phyloP scores from a whole-genome alignment of 2,888 invertebrate genomes.

The Nasonovia ribisnigri region DNA sequence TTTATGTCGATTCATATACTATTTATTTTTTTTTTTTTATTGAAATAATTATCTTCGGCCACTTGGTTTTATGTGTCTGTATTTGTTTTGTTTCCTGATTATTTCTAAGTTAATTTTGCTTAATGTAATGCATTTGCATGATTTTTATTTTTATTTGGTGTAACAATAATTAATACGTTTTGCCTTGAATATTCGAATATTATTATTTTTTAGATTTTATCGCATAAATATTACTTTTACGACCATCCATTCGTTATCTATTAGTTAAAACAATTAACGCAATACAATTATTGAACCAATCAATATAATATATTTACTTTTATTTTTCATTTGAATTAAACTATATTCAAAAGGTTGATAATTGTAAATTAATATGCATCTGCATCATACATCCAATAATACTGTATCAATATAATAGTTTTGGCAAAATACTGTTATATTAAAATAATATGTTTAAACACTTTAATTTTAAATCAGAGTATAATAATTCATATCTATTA shows the following conservation, averaged over 20 bases:
- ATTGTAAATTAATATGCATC: background rate
- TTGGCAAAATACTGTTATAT: background rate
- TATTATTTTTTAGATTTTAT: background rate
- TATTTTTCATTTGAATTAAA: background rate
- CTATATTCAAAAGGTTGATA: background rate
- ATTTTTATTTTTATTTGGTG: slow-evolving; percentile 40
- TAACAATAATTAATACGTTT: slow-evolving; percentile 18
- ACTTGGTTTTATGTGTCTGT: slow-evolving; percentile 59
- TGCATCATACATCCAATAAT: background rate
- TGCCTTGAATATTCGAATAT: background rate
- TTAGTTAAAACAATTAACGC: background rate
- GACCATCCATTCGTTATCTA: background rate
- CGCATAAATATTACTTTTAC: background rate
- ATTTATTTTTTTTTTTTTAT: background rate
- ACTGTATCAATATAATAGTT: background rate
- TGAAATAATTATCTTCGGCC: slow-evolving; percentile 62
- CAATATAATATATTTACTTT: background rate
- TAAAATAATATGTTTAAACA: background rate
- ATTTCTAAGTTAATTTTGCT: slow-evolving; percentile 55
- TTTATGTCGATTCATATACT: slow-evolving; percentile 35
- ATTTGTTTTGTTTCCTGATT: slow-evolving; percentile 58
- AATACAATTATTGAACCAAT: background rate
- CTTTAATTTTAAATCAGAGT: background rate
- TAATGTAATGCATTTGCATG: slow-evolving; percentile 57
- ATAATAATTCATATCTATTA: background rate